These are phyloP conservation scores for Galago senegalensis DNA, from an alignment of 2,797 vertebrate genomes.

Conservation along the genomic window DNA sequence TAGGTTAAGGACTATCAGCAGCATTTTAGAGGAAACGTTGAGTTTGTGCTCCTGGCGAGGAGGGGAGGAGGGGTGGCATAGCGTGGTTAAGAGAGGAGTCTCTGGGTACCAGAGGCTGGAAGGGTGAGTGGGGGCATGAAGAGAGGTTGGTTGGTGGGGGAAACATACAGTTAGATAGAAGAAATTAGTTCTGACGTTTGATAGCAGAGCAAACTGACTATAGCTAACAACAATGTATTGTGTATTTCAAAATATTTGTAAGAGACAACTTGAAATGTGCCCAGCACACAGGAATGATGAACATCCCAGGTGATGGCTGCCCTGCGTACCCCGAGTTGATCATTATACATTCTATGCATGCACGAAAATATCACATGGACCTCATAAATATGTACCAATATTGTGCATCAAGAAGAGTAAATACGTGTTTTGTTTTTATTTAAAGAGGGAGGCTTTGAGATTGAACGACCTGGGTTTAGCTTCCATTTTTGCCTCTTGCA, in stretches of 20 bases:
- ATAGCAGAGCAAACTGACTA: neutral
- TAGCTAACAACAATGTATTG: neutral
- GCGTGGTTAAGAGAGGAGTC: neutral
- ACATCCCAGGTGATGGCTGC: neutral
- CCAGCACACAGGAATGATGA: neutral
- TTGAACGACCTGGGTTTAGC: neutral
- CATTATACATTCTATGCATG: neutral
- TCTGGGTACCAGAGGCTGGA: neutral
- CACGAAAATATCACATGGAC: neutral
- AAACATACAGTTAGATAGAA: neutral
- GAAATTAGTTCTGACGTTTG: neutral
- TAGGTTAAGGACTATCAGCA: neutral
- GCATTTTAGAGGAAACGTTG: neutral
- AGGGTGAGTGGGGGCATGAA: neutral
- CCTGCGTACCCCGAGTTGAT: neutral
- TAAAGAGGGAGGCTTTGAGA: neutral
- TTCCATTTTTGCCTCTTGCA: neutral
- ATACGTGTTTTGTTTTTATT: neutral
- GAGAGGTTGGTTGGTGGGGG: neutral
- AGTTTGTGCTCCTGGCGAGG: neutral
- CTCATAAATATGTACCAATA: neutral
- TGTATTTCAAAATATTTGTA: neutral
- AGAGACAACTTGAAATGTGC: neutral
- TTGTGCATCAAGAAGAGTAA: neutral
- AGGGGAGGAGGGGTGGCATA: rapidly evolving